A percentile compares a stretch with the other conserved stretches of the same genome.
These are phyloP conservation scores for Phaonia tiefii DNA, from an alignment of 2,888 invertebrate genomes.

Conservation along the genomic window DNA sequence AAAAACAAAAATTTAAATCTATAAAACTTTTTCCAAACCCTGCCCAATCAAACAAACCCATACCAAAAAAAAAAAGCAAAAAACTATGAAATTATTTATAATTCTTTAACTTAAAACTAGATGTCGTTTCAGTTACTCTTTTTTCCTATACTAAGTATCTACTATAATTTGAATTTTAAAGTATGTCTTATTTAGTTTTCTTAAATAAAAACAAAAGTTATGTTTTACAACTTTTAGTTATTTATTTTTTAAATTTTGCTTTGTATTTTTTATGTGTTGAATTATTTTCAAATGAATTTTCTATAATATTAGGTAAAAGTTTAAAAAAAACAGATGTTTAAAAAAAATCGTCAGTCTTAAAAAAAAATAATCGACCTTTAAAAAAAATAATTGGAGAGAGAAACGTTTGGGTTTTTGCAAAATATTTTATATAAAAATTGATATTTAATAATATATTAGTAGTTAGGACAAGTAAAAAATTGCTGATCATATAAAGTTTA, in stretches of 20 bases:
- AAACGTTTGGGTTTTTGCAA: too few species aligned
- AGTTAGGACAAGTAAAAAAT: too few species aligned
- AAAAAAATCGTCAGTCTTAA: too few species aligned
- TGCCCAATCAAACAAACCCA: constrained; percentile 23
- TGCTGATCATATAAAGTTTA: too few species aligned
- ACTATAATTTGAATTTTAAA: constrained; percentile 7
- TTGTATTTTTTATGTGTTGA: constrained; percentile 3
- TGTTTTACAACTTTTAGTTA: neutral
- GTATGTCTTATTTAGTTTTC: neutral
- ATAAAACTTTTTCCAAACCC: constrained; percentile 1
- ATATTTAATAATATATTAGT: too few species aligned
- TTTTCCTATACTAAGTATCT: neutral
- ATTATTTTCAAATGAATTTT: constrained; percentile 7
- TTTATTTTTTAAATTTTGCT: too few species aligned
- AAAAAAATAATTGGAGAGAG: too few species aligned
- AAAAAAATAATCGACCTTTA: too few species aligned
- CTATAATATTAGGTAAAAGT: neutral
- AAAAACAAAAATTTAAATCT: constrained; percentile 39
- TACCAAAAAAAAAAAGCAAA: constrained; percentile 26
- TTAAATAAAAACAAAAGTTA: neutral
- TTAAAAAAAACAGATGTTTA: too few species aligned
- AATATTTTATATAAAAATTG: too few species aligned
- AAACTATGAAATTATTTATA: constrained; percentile 23
- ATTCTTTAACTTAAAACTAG: constrained; percentile 2
- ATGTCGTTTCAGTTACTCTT: constrained; percentile 33